Conservation (phyloP, 2,113 vertebrate genomes). For the Peucedramus taeniatus region DNA sequence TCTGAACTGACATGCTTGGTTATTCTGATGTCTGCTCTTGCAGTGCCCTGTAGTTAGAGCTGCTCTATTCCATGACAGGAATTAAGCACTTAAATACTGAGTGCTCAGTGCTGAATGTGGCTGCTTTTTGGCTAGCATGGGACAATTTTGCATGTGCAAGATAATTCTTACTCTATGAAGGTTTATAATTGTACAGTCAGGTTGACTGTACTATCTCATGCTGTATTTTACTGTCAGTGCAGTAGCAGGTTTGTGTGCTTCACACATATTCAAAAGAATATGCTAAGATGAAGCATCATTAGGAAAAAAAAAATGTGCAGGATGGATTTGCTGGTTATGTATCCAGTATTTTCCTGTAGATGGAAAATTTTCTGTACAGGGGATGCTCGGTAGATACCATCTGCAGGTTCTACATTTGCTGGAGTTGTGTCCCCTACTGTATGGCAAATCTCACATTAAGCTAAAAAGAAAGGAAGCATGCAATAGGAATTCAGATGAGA, state of each 20-base stretch:
- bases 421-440: not conserved
- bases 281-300: not conserved
- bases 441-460: not conserved
- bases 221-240: not conserved
- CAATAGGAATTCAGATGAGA: not conserved
- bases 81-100: not conserved
- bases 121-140: not conserved
- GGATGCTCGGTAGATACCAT: not conserved
- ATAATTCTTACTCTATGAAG: not conserved
- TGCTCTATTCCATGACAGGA: not conserved
- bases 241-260: not conserved
- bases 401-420: not conserved
- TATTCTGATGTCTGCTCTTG: not conserved
- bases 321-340: not conserved
- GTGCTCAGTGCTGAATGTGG: not conserved
- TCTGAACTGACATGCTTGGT: not conserved
- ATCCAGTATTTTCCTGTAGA: not conserved
- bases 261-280: not conserved
- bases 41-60: not conserved
- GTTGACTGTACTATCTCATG: not conserved
- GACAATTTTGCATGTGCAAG: not conserved
- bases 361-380: not conserved
- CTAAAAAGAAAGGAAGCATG: not conserved
- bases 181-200: not conserved
- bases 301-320: not conserved